A percentile compares a stretch with the other conserved stretches of the same genome.
These are phyloP conservation scores for Yponomeuta evonymella DNA, from an alignment of 2,888 invertebrate species.

Conservation along the genomic window DNA sequence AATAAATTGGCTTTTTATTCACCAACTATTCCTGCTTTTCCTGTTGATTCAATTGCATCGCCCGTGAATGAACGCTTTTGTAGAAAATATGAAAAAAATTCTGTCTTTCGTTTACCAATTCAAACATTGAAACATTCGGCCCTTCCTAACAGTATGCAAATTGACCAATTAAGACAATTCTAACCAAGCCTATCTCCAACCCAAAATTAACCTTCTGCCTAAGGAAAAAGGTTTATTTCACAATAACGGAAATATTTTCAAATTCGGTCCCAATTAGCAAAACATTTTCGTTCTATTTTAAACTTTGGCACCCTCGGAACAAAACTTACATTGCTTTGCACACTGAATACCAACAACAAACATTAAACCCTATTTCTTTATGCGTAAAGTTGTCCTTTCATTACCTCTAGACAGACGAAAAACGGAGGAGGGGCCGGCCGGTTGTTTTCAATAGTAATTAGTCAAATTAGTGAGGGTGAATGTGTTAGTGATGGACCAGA, in stretches of 20 bases:
- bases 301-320: conserved; percentile 3
- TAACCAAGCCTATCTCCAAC: background rate
- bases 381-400: background rate
- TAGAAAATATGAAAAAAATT: background rate
- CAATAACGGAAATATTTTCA: background rate
- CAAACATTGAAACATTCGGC: conserved; percentile 1
- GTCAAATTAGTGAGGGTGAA: conserved; percentile 51
- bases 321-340: conserved; percentile 1
- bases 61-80: background rate
- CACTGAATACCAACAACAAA: background rate
- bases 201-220: background rate
- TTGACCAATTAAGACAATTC: conserved; percentile 42
- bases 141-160: conserved; percentile 36
- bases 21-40: background rate
- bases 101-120: background rate
- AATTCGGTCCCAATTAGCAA: background rate
- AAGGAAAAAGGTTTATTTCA: background rate
- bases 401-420: background rate
- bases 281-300: background rate
- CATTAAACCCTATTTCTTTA: background rate
- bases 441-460: conserved; percentile 55
- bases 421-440: conserved; percentile 30
- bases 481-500: background rate
- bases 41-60: background rate
- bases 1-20: conserved; percentile 28